Evolutionary conservation across 2,888 invertebrate species (phyloP), one percentile per base, ranked within the genome.

Genomic region (Yponomeuta sedellus): DNA sequence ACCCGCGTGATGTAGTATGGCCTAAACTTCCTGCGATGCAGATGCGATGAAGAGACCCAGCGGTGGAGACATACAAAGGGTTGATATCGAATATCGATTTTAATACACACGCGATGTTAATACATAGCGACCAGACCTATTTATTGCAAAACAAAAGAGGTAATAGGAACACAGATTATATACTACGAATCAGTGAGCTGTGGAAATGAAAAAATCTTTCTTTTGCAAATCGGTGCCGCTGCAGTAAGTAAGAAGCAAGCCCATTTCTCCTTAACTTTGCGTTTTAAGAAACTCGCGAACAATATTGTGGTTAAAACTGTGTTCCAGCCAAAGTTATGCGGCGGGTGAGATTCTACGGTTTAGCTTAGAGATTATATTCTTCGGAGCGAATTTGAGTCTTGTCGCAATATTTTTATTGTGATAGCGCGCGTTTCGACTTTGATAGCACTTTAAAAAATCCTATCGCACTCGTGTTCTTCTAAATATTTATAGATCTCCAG

Each of bases 281-380:
- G 62, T 59, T 52, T 66, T 20, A 52, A 25, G 58, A 68, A 67
- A 65, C 68, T 68, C 57, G 40, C 40, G 56, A 67, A 70, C 66
- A 59, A 59, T 59, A 59, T 59, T 59, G 25, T 59, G 20, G 59
- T 59, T 59, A 20, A 52, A 52, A 59, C 59, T 59, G 59, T 59
- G 10, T 20, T 20, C 59, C 12, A 20, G 59, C 22, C n/a, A 59
- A 59, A 59, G 22, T 59, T 59, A 52, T 52, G 44, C 44, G 44
- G 34, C 44, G 16, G 44, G 12, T 16, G 5, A 52, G 44, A 16
- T 52, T 52, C 16, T 52, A 52, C 44, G 44, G 16, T 52, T 52
- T 52, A 52, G 44, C 16, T 52, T 52, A 52, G 44, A 52, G n/a
- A n/a, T n/a, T n/a, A n/a, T 52, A 52, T 52, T 52, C 44, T 52